phyloP scores from a whole-genome alignment of 2,888 invertebrate species.

The Litoditis marina region DNA sequence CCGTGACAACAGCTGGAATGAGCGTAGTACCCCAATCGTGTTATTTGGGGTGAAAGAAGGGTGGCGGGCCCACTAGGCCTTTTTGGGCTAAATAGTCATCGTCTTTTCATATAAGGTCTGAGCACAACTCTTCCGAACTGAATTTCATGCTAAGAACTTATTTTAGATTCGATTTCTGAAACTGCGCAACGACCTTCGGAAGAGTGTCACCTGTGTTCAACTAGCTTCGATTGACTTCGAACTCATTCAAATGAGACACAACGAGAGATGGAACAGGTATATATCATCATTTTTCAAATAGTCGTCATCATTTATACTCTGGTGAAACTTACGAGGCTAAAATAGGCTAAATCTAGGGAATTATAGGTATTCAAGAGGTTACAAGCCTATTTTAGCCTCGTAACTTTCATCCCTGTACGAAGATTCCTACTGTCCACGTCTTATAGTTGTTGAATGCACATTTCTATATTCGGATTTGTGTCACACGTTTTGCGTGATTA shows the following conservation, averaged over 20 bases:
- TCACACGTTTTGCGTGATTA: too few relatives aligned
- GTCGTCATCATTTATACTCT: too few relatives aligned
- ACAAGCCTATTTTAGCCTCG: too few relatives aligned
- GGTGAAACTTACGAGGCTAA: too few relatives aligned
- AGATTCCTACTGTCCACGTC: too few relatives aligned
- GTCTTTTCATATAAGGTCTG: constrained; percentile 1
- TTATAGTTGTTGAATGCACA: too few relatives aligned
- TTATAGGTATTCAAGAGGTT: too few relatives aligned
- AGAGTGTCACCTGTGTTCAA: constrained; percentile 54
- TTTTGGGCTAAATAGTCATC: neutral
- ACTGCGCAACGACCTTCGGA: constrained; percentile 51
- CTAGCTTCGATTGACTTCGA: constrained; percentile 57
- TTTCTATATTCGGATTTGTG: too few relatives aligned
- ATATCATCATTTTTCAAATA: neutral
- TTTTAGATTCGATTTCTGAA: constrained; percentile 53
- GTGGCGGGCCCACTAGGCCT: too few relatives aligned
- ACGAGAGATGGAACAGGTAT: constrained; percentile 34
- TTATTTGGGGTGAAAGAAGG: neutral
- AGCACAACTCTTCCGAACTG: neutral
- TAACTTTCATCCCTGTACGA: too few relatives aligned
- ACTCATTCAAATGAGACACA: constrained; percentile 48
- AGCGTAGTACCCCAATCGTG: neutral
- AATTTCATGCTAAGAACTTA: constrained; percentile 3
- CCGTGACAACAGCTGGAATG: too few relatives aligned
- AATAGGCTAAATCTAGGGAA: too few relatives aligned